Evolutionary conservation across 2,888 invertebrate genomes (phyloP), one percentile per base, ranked within the genome.

Genomic region (Adela reaumurella): DNA sequence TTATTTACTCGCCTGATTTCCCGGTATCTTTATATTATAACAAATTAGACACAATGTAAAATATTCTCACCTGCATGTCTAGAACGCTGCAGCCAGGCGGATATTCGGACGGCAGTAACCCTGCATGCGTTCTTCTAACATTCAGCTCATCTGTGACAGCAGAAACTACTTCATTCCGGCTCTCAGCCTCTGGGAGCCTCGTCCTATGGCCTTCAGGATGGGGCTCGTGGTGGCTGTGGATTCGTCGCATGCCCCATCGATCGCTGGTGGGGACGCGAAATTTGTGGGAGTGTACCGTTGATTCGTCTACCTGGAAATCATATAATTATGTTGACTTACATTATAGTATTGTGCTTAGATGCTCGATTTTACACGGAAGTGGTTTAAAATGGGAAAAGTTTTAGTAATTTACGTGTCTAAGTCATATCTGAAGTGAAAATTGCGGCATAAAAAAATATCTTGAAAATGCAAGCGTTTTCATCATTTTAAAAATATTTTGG

Each of bases 191-290:
- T 4, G 35, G 3, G 35, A 4, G 3, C n/a, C 35, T 8, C 3
- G n/a, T 14, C 35, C 35, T 8, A 44, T 45, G 24, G 72, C 74
- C 46, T 67, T 71, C 14, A 68, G 55, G 51, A 57, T 69, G 58
- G 78, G 77, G 3, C 77, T 74, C 76, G 74, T 1, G 70, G 63
- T 28, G 67, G 67, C 59, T 0, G 77, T 76, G 6, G 74, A 70
- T 70, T 49, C 70, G 59, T 43, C 73, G 1, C 76, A 71, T 57
- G 3, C 70, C 67, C 49, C 59, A 69, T 28, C 68, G 62, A 53
- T 77, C 77, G 51, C 64, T 68, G 63, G 68, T 63, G 3, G 72
- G 65, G 17, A 77, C 72, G 20, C 71, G 64, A 53, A 65, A 71
- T 56, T 78, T 77, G 56, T 74, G 77, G 4, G 77, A 74, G 54